Percentiles rank a stretch among this genome's conserved stretches.
phyloP scores from a whole-genome alignment of 2,797 vertebrate species.

The Sarcoramphus papa region DNA sequence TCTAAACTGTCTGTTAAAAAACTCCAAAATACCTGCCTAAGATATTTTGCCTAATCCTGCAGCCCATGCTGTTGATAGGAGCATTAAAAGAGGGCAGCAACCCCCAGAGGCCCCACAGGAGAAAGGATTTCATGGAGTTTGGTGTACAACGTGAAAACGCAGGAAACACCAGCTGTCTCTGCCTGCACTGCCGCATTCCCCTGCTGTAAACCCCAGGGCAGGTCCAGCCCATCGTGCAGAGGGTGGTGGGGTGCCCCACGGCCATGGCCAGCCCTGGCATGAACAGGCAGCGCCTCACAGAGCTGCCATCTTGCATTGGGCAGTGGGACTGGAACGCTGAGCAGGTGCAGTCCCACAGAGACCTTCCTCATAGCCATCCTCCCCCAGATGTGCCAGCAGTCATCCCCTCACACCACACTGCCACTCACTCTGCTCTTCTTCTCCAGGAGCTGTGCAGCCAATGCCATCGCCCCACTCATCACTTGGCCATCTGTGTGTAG shows the following conservation, averaged over 20 bases:
- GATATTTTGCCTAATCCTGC: background rate
- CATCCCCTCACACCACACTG: too few species aligned
- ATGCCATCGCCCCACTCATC: rapidly evolving
- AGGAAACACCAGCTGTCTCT: rapidly evolving
- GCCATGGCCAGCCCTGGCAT: rapidly evolving
- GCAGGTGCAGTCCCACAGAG: too few species aligned
- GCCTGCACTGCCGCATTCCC: rapidly evolving
- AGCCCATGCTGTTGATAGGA: background rate
- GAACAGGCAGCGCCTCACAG: rapidly evolving
- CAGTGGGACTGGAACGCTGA: rapidly evolving
- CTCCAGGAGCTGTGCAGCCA: background rate
- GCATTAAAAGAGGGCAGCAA: background rate
- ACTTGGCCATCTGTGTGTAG: background rate
- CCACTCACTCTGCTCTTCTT: rapidly evolving
- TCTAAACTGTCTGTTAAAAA: background rate
- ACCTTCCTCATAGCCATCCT: background rate
- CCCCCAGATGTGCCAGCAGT: background rate
- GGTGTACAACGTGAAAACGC: rapidly evolving
- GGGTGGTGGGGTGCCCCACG: rapidly evolving
- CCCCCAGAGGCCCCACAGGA: background rate
- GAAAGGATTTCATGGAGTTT: rapidly evolving
- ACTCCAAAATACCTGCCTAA: background rate
- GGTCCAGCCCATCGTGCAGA: rapidly evolving
- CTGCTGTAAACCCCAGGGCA: background rate
- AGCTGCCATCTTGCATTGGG: rapidly evolving